Conservation (phyloP, 2,797 vertebrate species). For the Pseudochirops cupreus region DNA sequence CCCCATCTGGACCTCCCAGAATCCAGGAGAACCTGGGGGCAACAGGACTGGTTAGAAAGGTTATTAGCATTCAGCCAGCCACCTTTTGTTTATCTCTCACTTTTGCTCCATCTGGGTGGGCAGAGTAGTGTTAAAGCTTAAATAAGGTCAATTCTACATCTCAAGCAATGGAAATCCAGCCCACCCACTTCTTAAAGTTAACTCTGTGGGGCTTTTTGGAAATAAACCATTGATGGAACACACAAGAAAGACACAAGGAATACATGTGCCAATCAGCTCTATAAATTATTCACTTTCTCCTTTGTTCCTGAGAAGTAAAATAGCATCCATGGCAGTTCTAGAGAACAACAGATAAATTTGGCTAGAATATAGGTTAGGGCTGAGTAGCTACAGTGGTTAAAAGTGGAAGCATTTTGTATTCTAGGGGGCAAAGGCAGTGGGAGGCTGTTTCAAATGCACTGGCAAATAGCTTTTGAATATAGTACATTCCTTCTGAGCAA, state of each 20-base stretch:
- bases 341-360: neutral
- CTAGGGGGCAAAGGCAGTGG: neutral
- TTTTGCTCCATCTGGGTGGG: conserved; percentile 2
- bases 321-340: neutral
- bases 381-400: neutral
- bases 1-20: neutral
- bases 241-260: neutral
- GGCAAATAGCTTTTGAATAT: neutral
- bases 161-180: neutral
- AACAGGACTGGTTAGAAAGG: neutral
- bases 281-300: neutral
- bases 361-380: neutral
- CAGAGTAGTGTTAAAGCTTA: neutral
- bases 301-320: neutral
- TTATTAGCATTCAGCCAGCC: neutral
- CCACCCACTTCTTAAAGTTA: neutral
- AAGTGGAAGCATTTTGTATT: neutral
- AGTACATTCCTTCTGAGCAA: neutral
- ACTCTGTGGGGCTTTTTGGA: neutral
- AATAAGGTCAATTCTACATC: neutral
- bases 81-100: neutral
- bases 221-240: neutral
- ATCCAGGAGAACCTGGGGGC: neutral
- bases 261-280: neutral
- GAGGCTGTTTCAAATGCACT: neutral